Evolutionary conservation across 1,140 invertebrate genomes (phyloP).

Genomic region (Lethocerus indicus): DNA sequence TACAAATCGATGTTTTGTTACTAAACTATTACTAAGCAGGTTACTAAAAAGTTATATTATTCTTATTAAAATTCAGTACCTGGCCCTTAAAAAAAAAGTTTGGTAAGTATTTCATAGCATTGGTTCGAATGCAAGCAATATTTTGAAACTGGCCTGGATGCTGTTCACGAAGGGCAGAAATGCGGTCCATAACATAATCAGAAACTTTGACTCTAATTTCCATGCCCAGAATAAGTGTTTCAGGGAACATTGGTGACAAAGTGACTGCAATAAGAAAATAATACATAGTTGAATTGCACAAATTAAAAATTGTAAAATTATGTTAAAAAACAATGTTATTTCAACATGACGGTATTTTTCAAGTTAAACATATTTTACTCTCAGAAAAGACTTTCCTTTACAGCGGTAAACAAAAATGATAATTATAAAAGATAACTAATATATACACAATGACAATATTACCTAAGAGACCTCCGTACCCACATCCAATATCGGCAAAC

Average conservation of each 20-base stretch:
- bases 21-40: not conserved
- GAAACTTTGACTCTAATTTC: slow-evolving; percentile 98
- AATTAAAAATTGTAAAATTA: too few species aligned
- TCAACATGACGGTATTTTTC: slow-evolving; percentile 1
- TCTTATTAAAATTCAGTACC: slow-evolving; percentile 28
- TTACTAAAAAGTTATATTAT: not conserved
- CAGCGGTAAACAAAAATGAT: too few species aligned
- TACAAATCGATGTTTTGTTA: not conserved
- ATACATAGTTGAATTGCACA: not conserved
- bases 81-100: slow-evolving; percentile 93
- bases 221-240: slow-evolving; percentile 82
- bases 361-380: too few species aligned
- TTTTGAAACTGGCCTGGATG: slow-evolving; percentile 72
- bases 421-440: slow-evolving; percentile 6
- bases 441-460: slow-evolving; percentile 17
- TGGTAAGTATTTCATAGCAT: slow-evolving; percentile 98
- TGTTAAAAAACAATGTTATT: too few species aligned
- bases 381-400: too few species aligned
- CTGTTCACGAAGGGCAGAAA: slow-evolving; percentile 65
- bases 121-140: slow-evolving; percentile 87
- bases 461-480: slow-evolving; percentile 93
- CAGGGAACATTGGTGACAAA: slow-evolving; percentile 78
- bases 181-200: slow-evolving; percentile 93
- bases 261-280: slow-evolving; percentile 42
- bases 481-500: slow-evolving; percentile 96